Evolutionary conservation across 2,797 vertebrate genomes (phyloP), one percentile per base, ranked within the genome.

Genomic region (Tolypeutes matacus): DNA sequence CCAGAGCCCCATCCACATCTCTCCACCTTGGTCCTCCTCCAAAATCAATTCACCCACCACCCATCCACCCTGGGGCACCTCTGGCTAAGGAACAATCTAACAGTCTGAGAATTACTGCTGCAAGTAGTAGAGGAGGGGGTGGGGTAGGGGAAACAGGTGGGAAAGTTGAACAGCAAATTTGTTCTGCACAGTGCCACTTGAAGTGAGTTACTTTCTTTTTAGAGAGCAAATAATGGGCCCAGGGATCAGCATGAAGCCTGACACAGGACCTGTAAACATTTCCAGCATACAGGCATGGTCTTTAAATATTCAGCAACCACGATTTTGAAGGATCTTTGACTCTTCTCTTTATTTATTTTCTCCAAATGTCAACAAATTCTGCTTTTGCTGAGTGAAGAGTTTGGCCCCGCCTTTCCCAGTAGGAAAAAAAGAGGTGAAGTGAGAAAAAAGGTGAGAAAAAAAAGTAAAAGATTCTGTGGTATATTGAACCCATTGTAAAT

Each of bases 321-420:
- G 94, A 92, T 94, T 89, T 34, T 94, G 92, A 96, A 96, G 56
- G 94, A 80, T 89, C 91, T 95, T 85, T 97, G 93, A 96, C 86
- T 94, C 91, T 82, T 65, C 88, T 84, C 75, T 90, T 82, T n/a
- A 27, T 46, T 64, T 85, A 94, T 65, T 75, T 73, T 80, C n/a
- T 70, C 69, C 62, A 51, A 86, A 89, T 93, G 86, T 97, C 94
- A 96, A 96, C 94, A 96, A 89, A 93, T 72, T 64, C 49, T 72
- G 53, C 72, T 96, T 95, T 90, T 93, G 83, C 80, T 76, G 78
- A 96, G 69, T 95, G 95, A 93, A 95, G 64, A 82, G 29, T 77
- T 49, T 91, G 70, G 70, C 82, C 86, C 91, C 86, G 70, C 51
- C 72, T 95, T 83, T 88, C 58, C 46, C 58, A 17, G 67, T 78